Conservation (phyloP, 2,113 vertebrate species). For the Prionailurus bengalensis region DNA sequence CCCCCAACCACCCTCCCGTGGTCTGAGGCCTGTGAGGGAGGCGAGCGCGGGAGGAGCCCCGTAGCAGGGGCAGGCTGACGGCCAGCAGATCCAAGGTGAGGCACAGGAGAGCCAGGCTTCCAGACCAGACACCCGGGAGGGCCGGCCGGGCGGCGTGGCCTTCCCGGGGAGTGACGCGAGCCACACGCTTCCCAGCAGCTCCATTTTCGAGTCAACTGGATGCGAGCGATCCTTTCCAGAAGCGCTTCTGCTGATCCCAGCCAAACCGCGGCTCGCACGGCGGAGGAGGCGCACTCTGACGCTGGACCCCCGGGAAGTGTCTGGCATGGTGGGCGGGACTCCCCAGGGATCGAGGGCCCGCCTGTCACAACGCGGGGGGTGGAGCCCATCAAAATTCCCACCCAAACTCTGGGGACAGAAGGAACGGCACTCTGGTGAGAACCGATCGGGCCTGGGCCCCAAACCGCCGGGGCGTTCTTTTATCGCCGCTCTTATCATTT, state of each 20-base stretch:
- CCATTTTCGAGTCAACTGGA: rapidly evolving
- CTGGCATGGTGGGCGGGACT: neutral
- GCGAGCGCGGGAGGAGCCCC: rapidly evolving
- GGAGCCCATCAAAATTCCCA: neutral
- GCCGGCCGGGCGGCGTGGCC: neutral
- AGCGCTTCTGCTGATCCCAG: neutral
- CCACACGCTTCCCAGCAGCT: rapidly evolving
- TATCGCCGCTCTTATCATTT: neutral
- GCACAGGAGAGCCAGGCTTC: neutral
- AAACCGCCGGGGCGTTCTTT: neutral
- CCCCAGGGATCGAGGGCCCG: neutral
- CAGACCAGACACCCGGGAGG: neutral
- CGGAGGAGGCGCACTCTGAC: rapidly evolving
- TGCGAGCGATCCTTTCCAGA: rapidly evolving
- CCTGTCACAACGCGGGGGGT: too few relatives aligned
- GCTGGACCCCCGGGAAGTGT: rapidly evolving
- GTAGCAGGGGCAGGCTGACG: neutral
- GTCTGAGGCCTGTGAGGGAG: neutral
- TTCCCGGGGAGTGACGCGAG: rapidly evolving
- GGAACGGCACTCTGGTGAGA: neutral
- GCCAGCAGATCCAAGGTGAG: neutral
- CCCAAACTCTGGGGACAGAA: neutral
- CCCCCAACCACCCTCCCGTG: neutral
- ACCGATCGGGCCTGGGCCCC: too few relatives aligned
- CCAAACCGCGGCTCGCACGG: rapidly evolving